Evolutionary conservation across 2,888 invertebrate species (phyloP).

Genomic region (Choreutis nemorana): DNA sequence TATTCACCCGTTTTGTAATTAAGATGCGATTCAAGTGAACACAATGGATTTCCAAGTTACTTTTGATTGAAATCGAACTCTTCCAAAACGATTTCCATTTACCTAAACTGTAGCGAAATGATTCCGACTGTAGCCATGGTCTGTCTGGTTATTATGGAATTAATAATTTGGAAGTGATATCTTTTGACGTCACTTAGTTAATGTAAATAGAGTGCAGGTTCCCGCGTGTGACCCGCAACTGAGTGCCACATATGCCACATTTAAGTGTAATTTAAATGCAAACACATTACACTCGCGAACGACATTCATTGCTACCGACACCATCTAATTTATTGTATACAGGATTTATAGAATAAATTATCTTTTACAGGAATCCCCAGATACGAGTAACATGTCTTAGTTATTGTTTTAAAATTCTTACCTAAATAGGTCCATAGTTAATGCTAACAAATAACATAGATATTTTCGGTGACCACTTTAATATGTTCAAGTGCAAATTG

Average conservation of each 20-base stretch:
- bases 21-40: constrained; percentile 54
- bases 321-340: constrained; percentile 45
- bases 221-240: constrained; percentile 2
- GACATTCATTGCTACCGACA: constrained; percentile 24
- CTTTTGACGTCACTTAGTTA: neutral
- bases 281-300: constrained; percentile 38
- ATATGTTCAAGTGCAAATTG: no score
- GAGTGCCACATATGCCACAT: constrained; percentile 28
- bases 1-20: constrained; percentile 62
- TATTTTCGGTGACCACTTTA: no score
- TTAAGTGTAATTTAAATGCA: constrained; percentile 53
- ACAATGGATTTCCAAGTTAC: constrained; percentile 41
- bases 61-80: constrained; percentile 42
- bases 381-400: no score
- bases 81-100: constrained; percentile 27
- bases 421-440: no score
- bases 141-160: no score
- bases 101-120: no score
- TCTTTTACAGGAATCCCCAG: no score
- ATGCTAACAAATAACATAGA: no score
- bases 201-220: neutral
- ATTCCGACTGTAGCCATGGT: neutral
- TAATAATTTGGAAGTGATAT: no score
- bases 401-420: no score
- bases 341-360: no score